A percentile compares a stretch with the other conserved stretches of the same genome.
phyloP scores from a whole-genome alignment of 2,888 invertebrate genomes.

The Amblyteles armatorius region DNA sequence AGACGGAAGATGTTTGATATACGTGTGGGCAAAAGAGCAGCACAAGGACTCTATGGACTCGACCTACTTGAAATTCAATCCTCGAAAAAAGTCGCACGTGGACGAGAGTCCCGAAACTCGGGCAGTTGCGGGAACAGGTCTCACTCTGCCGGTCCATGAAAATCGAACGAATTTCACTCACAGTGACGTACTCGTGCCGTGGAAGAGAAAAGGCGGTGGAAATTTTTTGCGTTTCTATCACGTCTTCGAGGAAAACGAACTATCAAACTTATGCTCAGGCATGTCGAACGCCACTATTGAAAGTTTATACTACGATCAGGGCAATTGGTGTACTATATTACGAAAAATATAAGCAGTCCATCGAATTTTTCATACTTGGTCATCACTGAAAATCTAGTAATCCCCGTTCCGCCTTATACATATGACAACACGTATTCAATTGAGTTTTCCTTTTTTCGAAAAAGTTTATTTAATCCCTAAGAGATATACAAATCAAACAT shows the following conservation, averaged over 20 bases:
- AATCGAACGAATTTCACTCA: slow-evolving; percentile 96
- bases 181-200: slow-evolving; percentile 97
- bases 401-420: background rate
- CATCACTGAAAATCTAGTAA: slow-evolving; percentile 1
- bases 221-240: slow-evolving; percentile 95
- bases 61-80: slow-evolving; percentile 88
- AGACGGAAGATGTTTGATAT: slow-evolving; percentile 93
- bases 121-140: slow-evolving; percentile 67
- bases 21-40: slow-evolving; percentile 99
- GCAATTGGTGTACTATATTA: slow-evolving; percentile 97
- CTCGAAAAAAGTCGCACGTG: slow-evolving; percentile 83
- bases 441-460: slow-evolving; percentile 84
- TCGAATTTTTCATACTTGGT: background rate
- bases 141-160: slow-evolving; percentile 92
- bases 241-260: slow-evolving; percentile 94
- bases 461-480: slow-evolving; percentile 88
- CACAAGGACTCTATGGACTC: slow-evolving; percentile 88
- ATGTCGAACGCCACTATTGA: slow-evolving; percentile 86
- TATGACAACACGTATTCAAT: slow-evolving; percentile 32
- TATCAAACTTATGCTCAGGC: slow-evolving; percentile 88
- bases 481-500: slow-evolving; percentile 88
- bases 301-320: slow-evolving; percentile 96
- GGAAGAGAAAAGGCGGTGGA: slow-evolving; percentile 90
- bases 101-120: slow-evolving; percentile 81
- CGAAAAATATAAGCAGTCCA: slow-evolving; percentile 85